These are phyloP conservation scores for Zygaena filipendulae DNA, from an alignment of 2,888 invertebrate species.

Conservation along the genomic window DNA sequence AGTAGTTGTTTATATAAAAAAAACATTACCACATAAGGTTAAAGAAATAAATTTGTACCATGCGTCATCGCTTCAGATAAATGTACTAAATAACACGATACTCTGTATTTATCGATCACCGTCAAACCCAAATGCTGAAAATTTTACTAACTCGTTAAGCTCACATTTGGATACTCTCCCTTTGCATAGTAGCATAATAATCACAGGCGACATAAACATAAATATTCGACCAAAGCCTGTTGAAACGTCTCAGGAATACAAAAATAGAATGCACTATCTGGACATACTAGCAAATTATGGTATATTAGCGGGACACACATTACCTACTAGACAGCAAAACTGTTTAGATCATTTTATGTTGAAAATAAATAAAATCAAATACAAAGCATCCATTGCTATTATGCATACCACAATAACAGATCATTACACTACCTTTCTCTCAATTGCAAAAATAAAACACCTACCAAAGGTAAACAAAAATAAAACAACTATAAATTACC, in stretches of 20 bases:
- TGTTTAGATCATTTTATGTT: slow-evolving; percentile 11
- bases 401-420: slow-evolving; percentile 9
- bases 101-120: slow-evolving; percentile 9
- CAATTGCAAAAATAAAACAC: too few relatives aligned
- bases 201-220: slow-evolving; percentile 12
- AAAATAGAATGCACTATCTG: slow-evolving; percentile 6
- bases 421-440: slow-evolving; percentile 1
- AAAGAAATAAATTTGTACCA: slow-evolving; percentile 1
- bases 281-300: slow-evolving; percentile 7
- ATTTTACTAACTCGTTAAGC: slow-evolving; percentile 4
- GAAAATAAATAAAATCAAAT: slow-evolving; percentile 3
- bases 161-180: slow-evolving; percentile 1
- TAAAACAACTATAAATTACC: slow-evolving; percentile 1
- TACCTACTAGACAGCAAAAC: slow-evolving; percentile 9
- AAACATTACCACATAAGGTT: neutral
- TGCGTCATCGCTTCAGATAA: slow-evolving; percentile 1
- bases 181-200: slow-evolving; percentile 4
- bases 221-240: neutral
- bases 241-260: too few relatives aligned
- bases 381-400: slow-evolving; percentile 4
- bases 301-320: slow-evolving; percentile 6
- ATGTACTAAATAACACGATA: neutral
- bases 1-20: slow-evolving; percentile 10
- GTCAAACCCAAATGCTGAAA: neutral
- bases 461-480: too few relatives aligned